phyloP scores from a whole-genome alignment of 2,797 vertebrate species.

The Poecilia velifera region DNA sequence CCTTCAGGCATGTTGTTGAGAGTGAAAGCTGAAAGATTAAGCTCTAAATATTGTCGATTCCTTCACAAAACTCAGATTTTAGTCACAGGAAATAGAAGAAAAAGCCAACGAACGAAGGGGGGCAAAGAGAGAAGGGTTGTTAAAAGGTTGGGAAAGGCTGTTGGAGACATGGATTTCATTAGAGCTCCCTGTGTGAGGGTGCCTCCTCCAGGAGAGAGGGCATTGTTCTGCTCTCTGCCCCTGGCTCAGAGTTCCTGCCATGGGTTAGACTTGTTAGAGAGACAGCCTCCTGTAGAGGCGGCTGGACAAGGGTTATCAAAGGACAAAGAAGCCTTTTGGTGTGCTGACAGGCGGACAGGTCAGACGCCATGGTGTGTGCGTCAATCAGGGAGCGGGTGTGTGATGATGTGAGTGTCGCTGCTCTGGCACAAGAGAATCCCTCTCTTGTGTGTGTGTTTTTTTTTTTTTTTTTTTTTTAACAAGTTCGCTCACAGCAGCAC shows the following conservation, averaged over 20 bases:
- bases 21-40: neutral
- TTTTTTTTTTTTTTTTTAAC: slow-evolving; percentile 28
- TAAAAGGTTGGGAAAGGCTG: slow-evolving; percentile 34
- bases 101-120: slow-evolving; percentile 8
- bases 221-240: slow-evolving; percentile 67
- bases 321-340: slow-evolving; percentile 82
- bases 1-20: slow-evolving; percentile 8
- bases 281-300: slow-evolving; percentile 75
- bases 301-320: slow-evolving; percentile 76
- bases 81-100: slow-evolving; percentile 36
- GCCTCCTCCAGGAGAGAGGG: slow-evolving; percentile 54
- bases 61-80: slow-evolving; percentile 30
- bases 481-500: slow-evolving; percentile 53
- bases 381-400: slow-evolving; percentile 13
- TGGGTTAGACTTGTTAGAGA: slow-evolving; percentile 70
- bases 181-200: slow-evolving; percentile 56
- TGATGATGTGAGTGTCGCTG: slow-evolving; percentile 34
- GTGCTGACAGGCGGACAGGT: slow-evolving; percentile 74
- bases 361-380: slow-evolving; percentile 28
- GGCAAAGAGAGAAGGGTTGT: slow-evolving; percentile 15
- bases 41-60: slow-evolving; percentile 24
- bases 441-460: slow-evolving; percentile 15
- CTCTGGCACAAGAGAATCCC: slow-evolving; percentile 40
- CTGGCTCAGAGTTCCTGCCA: slow-evolving; percentile 65
- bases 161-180: slow-evolving; percentile 69